Conservation (phyloP, 2,888 invertebrate genomes). For the Chrysina gloriosa region DNA sequence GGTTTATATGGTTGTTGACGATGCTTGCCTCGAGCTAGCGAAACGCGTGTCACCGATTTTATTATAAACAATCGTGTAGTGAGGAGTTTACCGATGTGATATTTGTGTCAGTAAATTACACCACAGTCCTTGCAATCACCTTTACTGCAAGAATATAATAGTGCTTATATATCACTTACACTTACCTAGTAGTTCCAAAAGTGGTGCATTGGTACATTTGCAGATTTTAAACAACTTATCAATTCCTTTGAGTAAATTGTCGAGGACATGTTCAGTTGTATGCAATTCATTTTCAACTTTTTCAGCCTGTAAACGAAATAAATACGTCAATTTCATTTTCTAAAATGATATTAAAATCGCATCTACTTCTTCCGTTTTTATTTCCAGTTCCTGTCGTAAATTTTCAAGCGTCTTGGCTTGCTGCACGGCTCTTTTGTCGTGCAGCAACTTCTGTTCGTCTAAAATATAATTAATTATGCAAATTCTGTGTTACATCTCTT, state of each 20-base stretch:
- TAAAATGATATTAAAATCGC: neutral
- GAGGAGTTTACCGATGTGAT: too few species aligned
- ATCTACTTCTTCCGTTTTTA: constrained; percentile 64
- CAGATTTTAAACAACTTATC: constrained; percentile 71
- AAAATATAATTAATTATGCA: too few species aligned
- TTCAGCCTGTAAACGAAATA: constrained; percentile 55
- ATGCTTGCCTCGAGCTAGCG: too few species aligned
- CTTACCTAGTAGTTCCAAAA: constrained; percentile 74
- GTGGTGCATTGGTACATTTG: constrained; percentile 78
- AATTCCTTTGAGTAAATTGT: constrained; percentile 66
- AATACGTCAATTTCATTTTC: neutral
- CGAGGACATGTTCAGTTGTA: constrained; percentile 56
- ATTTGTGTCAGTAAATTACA: too few species aligned
- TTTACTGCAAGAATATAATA: too few species aligned
- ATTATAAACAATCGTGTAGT: too few species aligned
- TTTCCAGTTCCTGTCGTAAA: constrained; percentile 67
- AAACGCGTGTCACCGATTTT: too few species aligned
- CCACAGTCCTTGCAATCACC: too few species aligned
- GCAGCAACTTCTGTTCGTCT: constrained; percentile 72
- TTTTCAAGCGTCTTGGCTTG: constrained; percentile 72
- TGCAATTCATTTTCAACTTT: constrained; percentile 51
- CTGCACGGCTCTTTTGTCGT: constrained; percentile 69
- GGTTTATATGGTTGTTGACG: too few species aligned
- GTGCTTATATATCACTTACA: too few species aligned
- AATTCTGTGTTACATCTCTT: too few species aligned